Evolutionary conservation across 2,888 invertebrate genomes (phyloP).

Genomic region (Eupithecia centaureata): DNA sequence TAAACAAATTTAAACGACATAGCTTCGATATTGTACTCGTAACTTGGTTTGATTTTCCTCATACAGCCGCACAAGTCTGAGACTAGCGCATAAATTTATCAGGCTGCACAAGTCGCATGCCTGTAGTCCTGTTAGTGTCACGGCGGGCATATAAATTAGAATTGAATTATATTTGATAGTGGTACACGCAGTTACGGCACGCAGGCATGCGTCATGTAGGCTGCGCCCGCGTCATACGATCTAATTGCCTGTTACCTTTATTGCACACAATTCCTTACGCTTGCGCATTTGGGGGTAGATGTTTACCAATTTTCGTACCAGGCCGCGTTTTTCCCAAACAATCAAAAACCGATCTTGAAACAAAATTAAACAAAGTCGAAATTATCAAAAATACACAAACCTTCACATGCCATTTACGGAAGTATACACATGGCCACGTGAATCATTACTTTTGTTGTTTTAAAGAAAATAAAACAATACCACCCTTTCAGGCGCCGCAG

Average conservation of each 20-base stretch:
- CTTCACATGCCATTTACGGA: slow-evolving; percentile 30
- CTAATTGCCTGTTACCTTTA: slow-evolving; percentile 62
- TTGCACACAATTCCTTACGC: slow-evolving; percentile 28
- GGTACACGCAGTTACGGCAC: slow-evolving; percentile 42
- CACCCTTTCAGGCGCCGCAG: slow-evolving; percentile 37
- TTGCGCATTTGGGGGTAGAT: slow-evolving; percentile 10
- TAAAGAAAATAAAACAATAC: slow-evolving; percentile 33
- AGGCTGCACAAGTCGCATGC: slow-evolving; percentile 19
- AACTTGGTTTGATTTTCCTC: slow-evolving; percentile 21
- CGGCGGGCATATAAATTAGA: slow-evolving; percentile 44
- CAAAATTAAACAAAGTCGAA: not conserved
- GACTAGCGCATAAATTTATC: slow-evolving; percentile 13
- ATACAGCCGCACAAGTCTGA: not conserved
- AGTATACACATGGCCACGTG: slow-evolving; percentile 34
- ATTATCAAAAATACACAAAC: slow-evolving; percentile 17
- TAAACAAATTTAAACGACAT: not conserved
- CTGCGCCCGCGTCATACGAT: slow-evolving; percentile 58
- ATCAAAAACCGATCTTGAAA: not conserved
- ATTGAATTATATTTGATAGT: slow-evolving; percentile 40
- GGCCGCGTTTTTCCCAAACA: not conserved
- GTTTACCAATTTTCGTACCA: not conserved
- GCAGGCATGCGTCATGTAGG: slow-evolving; percentile 58
- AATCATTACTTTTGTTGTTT: slow-evolving; percentile 36
- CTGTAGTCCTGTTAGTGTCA: slow-evolving; percentile 30
- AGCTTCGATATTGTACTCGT: slow-evolving; percentile 1